Conservation (phyloP, 2,113 vertebrate species). For the Patagioenas fasciata region DNA sequence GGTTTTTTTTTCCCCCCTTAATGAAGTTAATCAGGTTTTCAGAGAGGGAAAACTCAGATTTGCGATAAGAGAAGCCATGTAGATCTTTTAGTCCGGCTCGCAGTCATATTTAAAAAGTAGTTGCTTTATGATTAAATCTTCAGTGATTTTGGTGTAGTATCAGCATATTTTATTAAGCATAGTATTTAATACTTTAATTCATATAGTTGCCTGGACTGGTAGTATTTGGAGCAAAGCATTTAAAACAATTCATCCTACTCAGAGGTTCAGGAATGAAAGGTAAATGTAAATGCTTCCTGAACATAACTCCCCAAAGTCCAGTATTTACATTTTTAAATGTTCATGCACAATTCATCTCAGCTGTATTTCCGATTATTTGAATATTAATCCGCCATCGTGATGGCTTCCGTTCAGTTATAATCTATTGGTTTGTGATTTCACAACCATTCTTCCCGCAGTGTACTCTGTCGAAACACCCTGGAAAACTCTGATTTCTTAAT, state of each 20-base stretch:
- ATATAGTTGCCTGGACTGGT: neutral
- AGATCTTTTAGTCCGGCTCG: neutral
- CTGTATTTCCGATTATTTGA: neutral
- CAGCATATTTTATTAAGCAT: neutral
- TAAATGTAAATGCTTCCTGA: neutral
- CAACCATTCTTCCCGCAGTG: neutral
- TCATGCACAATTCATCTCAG: neutral
- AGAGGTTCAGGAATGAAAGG: neutral
- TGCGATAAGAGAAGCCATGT: neutral
- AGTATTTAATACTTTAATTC: neutral
- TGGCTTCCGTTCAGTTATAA: neutral
- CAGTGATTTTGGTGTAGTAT: neutral
- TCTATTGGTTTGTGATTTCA: neutral
- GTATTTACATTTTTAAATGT: neutral
- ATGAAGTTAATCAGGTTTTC: conserved; percentile 23
- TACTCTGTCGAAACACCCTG: neutral
- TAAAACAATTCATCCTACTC: neutral
- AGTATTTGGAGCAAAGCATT: neutral
- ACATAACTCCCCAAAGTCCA: neutral
- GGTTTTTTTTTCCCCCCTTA: neutral
- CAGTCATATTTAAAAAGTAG: neutral
- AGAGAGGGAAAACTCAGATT: neutral
- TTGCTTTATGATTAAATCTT: conserved; percentile 17
- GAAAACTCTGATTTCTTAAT: conserved; percentile 1
- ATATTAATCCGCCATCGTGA: neutral